phyloP scores from a whole-genome alignment of 2,797 vertebrate genomes.

The Brotula barbata region DNA sequence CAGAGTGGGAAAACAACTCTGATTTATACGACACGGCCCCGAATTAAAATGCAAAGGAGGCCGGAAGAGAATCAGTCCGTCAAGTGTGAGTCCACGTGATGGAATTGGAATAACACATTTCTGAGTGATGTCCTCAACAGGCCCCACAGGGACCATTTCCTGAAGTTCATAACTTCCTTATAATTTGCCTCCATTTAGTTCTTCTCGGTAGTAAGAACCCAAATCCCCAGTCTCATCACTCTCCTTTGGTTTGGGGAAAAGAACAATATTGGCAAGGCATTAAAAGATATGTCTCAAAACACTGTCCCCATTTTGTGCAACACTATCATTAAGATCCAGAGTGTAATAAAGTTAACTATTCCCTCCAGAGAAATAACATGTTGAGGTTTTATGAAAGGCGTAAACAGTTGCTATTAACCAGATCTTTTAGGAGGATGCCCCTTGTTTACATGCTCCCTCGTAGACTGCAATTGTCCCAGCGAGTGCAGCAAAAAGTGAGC shows the following conservation, averaged over 20 bases:
- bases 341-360: conserved; percentile 84
- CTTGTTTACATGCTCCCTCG: conserved; percentile 76
- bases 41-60: conserved; percentile 56
- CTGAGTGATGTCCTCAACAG: conserved; percentile 72
- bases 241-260: conserved; percentile 80
- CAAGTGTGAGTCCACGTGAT: conserved; percentile 68
- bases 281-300: conserved; percentile 85
- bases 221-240: conserved; percentile 83
- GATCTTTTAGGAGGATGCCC: conserved; percentile 75
- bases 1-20: conserved; percentile 49
- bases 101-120: conserved; percentile 71
- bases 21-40: conserved; percentile 47
- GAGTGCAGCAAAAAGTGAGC: conserved; percentile 76
- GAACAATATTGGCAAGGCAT: conserved; percentile 84
- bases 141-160: conserved; percentile 75
- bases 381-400: conserved; percentile 80
- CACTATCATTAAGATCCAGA: conserved; percentile 83
- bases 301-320: conserved; percentile 85
- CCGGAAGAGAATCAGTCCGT: conserved; percentile 53
- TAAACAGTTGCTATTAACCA: conserved; percentile 80
- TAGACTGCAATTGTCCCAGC: conserved; percentile 67
- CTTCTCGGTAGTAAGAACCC: conserved; percentile 73
- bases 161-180: conserved; percentile 79
- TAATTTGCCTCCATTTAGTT: conserved; percentile 81
- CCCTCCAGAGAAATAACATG: conserved; percentile 82